These are phyloP conservation scores for Willisornis vidua DNA, from an alignment of 2,113 vertebrate genomes.

Conservation along the genomic window DNA sequence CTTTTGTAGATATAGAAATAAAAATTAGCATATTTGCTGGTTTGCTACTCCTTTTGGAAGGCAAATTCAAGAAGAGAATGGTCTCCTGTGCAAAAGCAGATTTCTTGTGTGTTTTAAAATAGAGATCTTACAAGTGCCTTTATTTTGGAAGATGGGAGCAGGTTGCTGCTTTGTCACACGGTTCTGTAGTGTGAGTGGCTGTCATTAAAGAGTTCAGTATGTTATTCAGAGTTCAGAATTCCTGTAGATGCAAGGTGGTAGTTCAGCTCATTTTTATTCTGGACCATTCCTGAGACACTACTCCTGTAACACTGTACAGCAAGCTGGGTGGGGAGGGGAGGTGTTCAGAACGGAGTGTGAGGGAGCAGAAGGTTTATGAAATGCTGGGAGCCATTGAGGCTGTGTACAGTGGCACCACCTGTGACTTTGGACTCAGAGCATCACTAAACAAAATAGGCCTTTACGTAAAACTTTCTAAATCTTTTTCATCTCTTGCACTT, in stretches of 20 bases:
- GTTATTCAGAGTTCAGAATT: not conserved
- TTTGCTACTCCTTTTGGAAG: not conserved
- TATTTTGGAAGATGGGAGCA: not conserved
- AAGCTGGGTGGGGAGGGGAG: not conserved
- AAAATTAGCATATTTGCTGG: fast-evolving
- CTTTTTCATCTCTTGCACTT: not conserved
- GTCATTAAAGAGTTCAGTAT: not conserved
- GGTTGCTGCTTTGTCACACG: not conserved
- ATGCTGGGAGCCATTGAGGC: not conserved
- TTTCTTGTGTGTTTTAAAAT: not conserved
- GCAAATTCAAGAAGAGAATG: not conserved
- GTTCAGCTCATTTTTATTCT: not conserved
- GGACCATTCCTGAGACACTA: not conserved
- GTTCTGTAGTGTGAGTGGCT: fast-evolving
- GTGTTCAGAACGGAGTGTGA: not conserved
- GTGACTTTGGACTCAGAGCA: not conserved
- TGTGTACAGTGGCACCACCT: not conserved
- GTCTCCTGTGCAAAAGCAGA: not conserved
- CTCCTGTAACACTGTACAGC: not conserved
- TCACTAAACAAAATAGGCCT: not conserved
- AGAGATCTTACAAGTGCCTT: not conserved
- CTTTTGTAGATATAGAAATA: not conserved
- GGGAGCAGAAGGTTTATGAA: not conserved
- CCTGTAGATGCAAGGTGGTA: not conserved
- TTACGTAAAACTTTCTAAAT: not conserved